Conservation (phyloP, 2,113 vertebrate species). For the Corythornis cristatus region DNA sequence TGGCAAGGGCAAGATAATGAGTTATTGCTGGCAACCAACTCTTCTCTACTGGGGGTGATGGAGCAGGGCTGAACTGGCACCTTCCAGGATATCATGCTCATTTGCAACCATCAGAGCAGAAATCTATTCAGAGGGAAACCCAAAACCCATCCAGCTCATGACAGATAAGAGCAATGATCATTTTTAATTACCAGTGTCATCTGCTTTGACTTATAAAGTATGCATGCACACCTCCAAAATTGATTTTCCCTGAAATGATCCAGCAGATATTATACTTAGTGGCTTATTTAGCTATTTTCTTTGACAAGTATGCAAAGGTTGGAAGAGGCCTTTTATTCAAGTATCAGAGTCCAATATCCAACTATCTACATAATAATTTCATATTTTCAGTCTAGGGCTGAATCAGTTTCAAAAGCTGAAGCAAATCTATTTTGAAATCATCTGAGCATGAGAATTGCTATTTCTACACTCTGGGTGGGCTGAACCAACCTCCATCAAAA, state of each 20-base stretch:
- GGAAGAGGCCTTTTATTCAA: not conserved
- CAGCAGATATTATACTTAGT: not conserved
- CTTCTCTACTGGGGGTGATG: not conserved
- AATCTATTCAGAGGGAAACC: not conserved
- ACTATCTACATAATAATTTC: not conserved
- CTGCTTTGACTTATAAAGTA: not conserved
- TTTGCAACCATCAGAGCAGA: not conserved
- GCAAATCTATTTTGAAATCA: not conserved
- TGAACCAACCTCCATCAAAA: not conserved
- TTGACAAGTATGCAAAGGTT: not conserved
- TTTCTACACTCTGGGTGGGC: not conserved
- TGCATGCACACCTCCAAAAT: not conserved
- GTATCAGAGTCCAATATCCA: not conserved
- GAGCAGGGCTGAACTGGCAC: not conserved
- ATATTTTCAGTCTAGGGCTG: not conserved
- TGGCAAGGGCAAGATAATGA: not conserved
- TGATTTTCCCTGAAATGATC: not conserved
- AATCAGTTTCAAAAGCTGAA: not conserved
- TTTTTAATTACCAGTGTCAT: not conserved
- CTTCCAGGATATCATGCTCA: not conserved
- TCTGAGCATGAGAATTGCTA: not conserved
- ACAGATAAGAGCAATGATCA: not conserved
- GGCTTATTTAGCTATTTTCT: not conserved
- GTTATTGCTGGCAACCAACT: not conserved
- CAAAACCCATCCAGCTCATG: not conserved